A percentile compares a stretch with the other conserved stretches of the same genome.
phyloP scores from a whole-genome alignment of 2,888 invertebrate genomes.

The Crioceris asparagi region DNA sequence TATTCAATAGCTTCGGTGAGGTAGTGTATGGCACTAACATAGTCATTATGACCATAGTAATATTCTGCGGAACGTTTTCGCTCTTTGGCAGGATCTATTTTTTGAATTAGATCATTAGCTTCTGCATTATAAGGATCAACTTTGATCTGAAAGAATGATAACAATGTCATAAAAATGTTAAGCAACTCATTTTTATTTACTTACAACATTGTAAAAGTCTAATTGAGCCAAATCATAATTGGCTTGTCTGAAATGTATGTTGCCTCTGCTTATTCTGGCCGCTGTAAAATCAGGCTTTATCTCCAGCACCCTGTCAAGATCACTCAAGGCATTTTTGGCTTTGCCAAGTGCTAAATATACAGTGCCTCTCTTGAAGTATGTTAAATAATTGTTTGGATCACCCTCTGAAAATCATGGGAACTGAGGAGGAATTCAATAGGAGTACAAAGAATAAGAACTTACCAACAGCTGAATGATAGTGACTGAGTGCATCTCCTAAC shows the following conservation, averaged over 20 bases:
- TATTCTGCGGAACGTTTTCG: slow-evolving; percentile 55
- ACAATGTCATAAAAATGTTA: not conserved
- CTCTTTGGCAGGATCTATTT: slow-evolving; percentile 52
- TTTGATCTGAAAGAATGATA: slow-evolving; percentile 41
- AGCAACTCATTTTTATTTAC: slow-evolving; percentile 33
- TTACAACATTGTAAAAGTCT: slow-evolving; percentile 79
- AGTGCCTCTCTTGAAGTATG: slow-evolving; percentile 91
- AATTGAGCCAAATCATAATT: slow-evolving; percentile 69
- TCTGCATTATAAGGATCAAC: slow-evolving; percentile 69
- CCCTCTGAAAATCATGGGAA: slow-evolving; percentile 58
- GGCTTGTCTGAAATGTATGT: slow-evolving; percentile 82
- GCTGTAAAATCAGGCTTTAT: slow-evolving; percentile 91
- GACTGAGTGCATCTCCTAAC: slow-evolving; percentile 88
- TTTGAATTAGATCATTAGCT: slow-evolving; percentile 56
- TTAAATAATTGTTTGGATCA: slow-evolving; percentile 91
- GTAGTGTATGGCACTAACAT: slow-evolving; percentile 49
- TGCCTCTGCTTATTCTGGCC: slow-evolving; percentile 67
- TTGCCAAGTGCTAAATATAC: slow-evolving; percentile 93
- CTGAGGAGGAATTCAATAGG: not conserved
- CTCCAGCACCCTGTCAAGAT: slow-evolving; percentile 85
- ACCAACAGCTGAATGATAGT: slow-evolving; percentile 97
- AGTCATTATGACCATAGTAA: slow-evolving; percentile 46
- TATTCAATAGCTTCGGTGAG: slow-evolving; percentile 61
- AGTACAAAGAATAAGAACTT: slow-evolving; percentile 31
- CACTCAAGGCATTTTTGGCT: slow-evolving; percentile 87